Evolutionary conservation across 2,113 vertebrate species (phyloP).

Genomic region (Erinaceus europaeus): DNA sequence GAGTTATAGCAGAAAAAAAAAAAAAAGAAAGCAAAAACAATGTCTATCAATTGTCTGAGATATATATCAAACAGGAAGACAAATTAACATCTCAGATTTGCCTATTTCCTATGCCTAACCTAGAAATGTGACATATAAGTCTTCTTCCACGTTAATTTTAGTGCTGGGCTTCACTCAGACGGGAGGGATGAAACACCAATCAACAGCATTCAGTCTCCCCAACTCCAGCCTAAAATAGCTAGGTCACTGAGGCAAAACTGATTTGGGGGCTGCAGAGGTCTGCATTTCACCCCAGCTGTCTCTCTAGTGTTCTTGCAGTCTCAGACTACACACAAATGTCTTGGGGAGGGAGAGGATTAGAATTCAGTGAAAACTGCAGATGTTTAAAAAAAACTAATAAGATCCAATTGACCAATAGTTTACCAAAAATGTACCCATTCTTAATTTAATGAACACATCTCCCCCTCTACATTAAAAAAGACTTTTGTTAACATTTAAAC

Average conservation of each 20-base stretch:
- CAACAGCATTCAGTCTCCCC: not conserved
- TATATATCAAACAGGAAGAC: not conserved
- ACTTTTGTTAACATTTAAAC: not conserved
- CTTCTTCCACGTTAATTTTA: constrained; percentile 52
- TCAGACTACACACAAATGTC: constrained; percentile 37
- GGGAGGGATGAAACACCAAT: not conserved
- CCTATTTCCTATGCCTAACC: not conserved
- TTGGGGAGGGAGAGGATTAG: constrained; percentile 30
- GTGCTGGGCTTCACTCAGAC: constrained; percentile 20
- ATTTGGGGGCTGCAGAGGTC: constrained; percentile 40
- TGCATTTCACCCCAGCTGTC: constrained; percentile 36
- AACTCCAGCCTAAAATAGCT: constrained; percentile 40
- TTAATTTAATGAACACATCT: constrained; percentile 25
- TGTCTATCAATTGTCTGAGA: constrained; percentile 16
- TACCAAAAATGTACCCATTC: no score
- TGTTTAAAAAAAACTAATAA: constrained; percentile 35
- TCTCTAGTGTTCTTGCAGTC: constrained; percentile 16
- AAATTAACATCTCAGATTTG: not conserved
- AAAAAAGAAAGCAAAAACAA: not conserved
- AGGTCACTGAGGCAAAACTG: constrained; percentile 60
- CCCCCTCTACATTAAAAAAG: not conserved
- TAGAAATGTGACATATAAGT: constrained; percentile 21
- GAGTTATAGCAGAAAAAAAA: not conserved
- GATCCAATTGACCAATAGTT: constrained; percentile 45
- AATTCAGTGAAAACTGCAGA: constrained; percentile 64